Conservation (phyloP, 2,888 invertebrate species). For the Calameuta filiformis region DNA sequence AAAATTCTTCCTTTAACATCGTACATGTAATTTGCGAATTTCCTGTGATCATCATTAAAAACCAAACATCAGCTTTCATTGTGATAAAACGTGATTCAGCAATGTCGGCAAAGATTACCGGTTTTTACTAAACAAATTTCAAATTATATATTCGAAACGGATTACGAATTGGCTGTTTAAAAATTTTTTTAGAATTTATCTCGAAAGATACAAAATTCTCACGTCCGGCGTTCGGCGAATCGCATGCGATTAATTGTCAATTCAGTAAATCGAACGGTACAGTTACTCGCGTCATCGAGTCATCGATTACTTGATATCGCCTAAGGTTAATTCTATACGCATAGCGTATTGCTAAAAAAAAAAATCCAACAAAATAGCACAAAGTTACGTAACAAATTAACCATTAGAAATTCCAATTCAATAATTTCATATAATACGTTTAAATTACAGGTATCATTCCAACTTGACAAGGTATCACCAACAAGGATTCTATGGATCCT, state of each 20-base stretch:
- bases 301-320: background rate
- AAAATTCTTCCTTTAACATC: background rate
- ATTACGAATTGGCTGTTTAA: background rate
- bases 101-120: background rate
- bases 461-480: background rate
- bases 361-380: background rate
- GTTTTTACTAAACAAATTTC: background rate
- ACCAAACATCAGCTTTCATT: background rate
- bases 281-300: constrained; percentile 9
- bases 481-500: background rate
- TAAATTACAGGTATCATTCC: background rate
- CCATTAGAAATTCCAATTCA: background rate
- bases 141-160: background rate
- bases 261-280: constrained; percentile 28
- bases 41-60: background rate
- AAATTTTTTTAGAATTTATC: background rate
- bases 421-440: background rate
- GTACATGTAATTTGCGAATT: background rate
- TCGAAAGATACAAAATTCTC: background rate
- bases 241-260: background rate
- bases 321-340: background rate
- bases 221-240: background rate
- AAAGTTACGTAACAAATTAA: background rate
- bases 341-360: background rate
- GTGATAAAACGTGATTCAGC: background rate